Evolutionary conservation across 2,113 vertebrate genomes (phyloP).

Genomic region (human (Homo sapiens)): GRCh38 chr12:48827001-48827500

Average conservation of each 20-base stretch:
- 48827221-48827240: not conserved
- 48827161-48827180: not conserved
- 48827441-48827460: not conserved
- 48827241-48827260: not conserved
- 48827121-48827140: conserved; percentile 85
- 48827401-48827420: not conserved
- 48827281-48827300: not conserved
- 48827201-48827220: not conserved
- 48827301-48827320: not conserved
- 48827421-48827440: not conserved
- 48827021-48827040: conserved; percentile 95
- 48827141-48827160: not conserved
- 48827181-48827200: not conserved
- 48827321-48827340: not conserved
- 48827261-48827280: not conserved
- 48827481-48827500: not conserved
- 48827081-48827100: conserved; percentile 88
- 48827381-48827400: conserved; percentile 16
- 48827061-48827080: conserved; percentile 93
- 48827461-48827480: not conserved
- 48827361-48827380: not conserved
- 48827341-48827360: not conserved
- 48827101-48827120: conserved; percentile 90
- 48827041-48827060: conserved; percentile 96
- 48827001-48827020: conserved; percentile 97